These are phyloP conservation scores for Lytechinus pictus DNA, from an alignment of 35 echinoderm and acorn worm species.

Conservation along the genomic window DNA sequence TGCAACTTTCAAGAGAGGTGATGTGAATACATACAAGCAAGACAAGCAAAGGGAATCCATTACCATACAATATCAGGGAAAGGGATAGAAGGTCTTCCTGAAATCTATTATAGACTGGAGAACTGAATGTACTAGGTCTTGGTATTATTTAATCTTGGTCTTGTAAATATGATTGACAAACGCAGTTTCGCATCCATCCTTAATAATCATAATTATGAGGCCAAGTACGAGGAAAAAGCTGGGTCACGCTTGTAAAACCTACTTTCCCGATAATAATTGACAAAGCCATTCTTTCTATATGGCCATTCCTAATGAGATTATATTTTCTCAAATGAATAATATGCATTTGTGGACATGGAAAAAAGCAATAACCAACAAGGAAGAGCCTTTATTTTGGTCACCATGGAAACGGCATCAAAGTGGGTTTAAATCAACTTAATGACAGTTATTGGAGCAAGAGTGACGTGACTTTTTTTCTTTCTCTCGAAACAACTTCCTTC, in stretches of 20 bases:
- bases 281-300: not conserved
- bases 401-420: not conserved
- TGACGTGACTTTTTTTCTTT: not conserved
- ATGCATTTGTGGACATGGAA: not conserved
- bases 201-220: not conserved
- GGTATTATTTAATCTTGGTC: not conserved
- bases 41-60: no score
- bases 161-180: not conserved
- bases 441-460: not conserved
- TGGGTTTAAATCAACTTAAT: slow-evolving; percentile 3
- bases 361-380: not conserved
- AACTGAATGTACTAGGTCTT: not conserved
- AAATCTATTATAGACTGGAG: no score
- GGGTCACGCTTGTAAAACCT: not conserved
- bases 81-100: no score
- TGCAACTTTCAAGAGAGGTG: no score
- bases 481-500: not conserved
- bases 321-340: not conserved
- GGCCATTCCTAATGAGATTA: not conserved
- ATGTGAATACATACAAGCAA: no score
- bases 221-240: not conserved
- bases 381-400: not conserved
- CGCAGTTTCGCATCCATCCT: not conserved
- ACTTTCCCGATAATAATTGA: not conserved
- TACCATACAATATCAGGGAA: no score